A percentile compares a stretch with the other conserved stretches of the same genome.
Conservation (phyloP, 2,113 vertebrate genomes). For the Procavia capensis region DNA sequence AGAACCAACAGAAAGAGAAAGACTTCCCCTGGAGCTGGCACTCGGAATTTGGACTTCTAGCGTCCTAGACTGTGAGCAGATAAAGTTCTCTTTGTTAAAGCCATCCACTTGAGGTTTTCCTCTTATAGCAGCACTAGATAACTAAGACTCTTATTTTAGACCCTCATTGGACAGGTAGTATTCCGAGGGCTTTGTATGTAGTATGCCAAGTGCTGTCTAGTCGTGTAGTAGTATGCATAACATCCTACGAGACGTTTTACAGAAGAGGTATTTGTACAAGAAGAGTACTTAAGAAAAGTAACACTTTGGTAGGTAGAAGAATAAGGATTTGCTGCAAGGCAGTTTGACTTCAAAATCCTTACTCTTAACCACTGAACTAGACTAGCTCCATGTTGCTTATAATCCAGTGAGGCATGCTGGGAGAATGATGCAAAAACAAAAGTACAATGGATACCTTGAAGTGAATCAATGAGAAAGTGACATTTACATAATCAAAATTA, state of each 20-base stretch:
- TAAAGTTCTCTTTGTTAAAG: too few relatives aligned
- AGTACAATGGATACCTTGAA: neutral
- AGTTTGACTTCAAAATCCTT: neutral
- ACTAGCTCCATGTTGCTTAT: neutral
- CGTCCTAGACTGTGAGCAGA: too few relatives aligned
- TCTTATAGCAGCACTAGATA: too few relatives aligned
- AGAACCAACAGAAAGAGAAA: too few relatives aligned
- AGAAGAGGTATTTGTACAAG: neutral
- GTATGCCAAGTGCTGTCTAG: too few relatives aligned
- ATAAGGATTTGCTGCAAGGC: neutral
- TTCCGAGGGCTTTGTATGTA: neutral
- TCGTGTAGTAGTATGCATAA: too few relatives aligned
- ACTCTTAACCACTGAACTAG: neutral
- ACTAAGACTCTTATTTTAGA: neutral
- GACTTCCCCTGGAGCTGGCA: too few relatives aligned
- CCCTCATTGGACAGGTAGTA: too few relatives aligned
- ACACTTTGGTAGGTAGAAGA: neutral
- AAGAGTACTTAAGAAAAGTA: neutral
- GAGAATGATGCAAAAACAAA: neutral
- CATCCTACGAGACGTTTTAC: neutral
- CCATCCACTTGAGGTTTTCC: too few relatives aligned
- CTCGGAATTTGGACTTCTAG: too few relatives aligned
- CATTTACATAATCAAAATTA: neutral
- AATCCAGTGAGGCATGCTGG: neutral
- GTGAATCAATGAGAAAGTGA: neutral